Evolutionary conservation across 2,113 vertebrate genomes (phyloP).

Genomic region (Corythoichthys haematopterus): DNA sequence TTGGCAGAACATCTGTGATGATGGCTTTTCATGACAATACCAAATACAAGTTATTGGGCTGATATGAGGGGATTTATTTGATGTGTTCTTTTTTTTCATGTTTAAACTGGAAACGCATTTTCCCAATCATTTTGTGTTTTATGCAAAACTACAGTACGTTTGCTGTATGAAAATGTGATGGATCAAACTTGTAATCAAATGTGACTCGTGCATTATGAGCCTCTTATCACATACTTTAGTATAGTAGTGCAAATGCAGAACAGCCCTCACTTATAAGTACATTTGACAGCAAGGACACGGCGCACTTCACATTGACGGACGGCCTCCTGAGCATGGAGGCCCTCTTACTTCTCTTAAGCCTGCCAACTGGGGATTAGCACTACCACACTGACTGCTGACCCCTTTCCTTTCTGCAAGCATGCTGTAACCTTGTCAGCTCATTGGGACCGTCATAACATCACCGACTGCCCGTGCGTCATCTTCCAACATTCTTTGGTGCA

Average conservation of each 20-base stretch:
- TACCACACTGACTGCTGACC: conserved; percentile 34
- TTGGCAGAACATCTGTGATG: conserved; percentile 13
- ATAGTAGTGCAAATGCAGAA: conserved; percentile 9
- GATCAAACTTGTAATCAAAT: conserved; percentile 4
- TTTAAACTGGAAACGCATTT: background rate
- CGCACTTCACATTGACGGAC: conserved; percentile 47
- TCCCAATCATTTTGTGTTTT: too few species aligned
- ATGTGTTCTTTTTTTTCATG: background rate
- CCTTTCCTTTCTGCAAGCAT: conserved; percentile 34
- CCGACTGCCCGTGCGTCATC: conserved; percentile 16
- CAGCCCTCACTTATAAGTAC: conserved; percentile 16
- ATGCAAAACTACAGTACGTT: background rate
- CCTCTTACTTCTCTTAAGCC: conserved; percentile 46
- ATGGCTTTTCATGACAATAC: conserved; percentile 18
- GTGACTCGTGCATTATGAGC: background rate
- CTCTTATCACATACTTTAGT: conserved; percentile 7
- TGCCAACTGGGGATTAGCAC: conserved; percentile 63
- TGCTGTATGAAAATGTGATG: background rate
- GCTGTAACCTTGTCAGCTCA: conserved; percentile 30
- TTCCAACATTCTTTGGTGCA: conserved; percentile 47
- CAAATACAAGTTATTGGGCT: background rate
- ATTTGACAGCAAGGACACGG: conserved; percentile 41
- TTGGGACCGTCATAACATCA: conserved; percentile 27
- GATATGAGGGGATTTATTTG: background rate
- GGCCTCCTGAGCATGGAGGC: conserved; percentile 36